A percentile compares a stretch with the other conserved stretches of the same genome.
phyloP scores from a whole-genome alignment of 2,113 vertebrate genomes.

The Ageneiosus marmoratus region DNA sequence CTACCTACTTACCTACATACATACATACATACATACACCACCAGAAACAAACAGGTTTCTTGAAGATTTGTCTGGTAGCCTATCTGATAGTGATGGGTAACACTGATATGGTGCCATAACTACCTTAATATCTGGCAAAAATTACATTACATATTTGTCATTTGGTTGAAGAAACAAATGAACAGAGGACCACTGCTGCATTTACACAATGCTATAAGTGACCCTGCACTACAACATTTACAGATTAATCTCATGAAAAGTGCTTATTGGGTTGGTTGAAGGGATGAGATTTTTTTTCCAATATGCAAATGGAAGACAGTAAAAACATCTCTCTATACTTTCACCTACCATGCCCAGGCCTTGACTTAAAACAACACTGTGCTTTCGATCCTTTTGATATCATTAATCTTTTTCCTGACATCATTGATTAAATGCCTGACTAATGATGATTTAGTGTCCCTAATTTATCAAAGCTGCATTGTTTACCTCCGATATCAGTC shows the following conservation, averaged over 20 bases:
- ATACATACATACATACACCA: neutral
- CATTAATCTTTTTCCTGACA: conserved; percentile 49
- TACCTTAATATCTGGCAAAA: neutral
- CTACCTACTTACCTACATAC: no score
- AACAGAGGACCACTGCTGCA: neutral
- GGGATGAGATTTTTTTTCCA: neutral
- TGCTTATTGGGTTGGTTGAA: neutral
- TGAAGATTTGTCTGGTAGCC: neutral
- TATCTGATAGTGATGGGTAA: neutral
- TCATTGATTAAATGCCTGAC: conserved; percentile 51
- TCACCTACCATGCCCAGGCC: conserved; percentile 8
- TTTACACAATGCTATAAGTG: neutral
- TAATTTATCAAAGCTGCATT: conserved; percentile 48
- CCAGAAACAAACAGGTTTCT: neutral
- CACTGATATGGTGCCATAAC: neutral
- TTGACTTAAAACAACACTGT: conserved; percentile 25
- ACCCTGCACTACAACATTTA: neutral
- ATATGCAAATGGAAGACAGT: neutral
- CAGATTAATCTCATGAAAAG: neutral
- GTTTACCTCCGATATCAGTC: conserved; percentile 39
- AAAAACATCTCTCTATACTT: neutral
- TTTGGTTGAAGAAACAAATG: neutral
- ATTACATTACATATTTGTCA: neutral
- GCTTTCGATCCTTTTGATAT: conserved; percentile 30
- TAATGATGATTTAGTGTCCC: conserved; percentile 48